A percentile compares a stretch with the other conserved stretches of the same genome.
Conservation (phyloP, 2,888 invertebrate species). For the Alloscopus bannaensis region DNA sequence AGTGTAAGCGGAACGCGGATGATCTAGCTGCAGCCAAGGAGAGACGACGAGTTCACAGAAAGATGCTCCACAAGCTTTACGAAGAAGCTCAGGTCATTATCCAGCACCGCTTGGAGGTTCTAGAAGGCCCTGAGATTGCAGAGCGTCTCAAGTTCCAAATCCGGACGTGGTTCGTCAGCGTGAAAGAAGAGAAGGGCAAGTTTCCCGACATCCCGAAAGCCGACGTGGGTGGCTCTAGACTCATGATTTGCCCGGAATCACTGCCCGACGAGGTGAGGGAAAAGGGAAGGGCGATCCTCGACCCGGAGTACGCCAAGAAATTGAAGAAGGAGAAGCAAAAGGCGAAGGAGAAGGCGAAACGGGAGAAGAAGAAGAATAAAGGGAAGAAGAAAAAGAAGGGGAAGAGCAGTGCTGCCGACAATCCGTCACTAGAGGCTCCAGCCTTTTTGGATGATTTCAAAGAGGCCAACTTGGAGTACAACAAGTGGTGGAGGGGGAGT, state of each 20-base stretch:
- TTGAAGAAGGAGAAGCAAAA: conserved; percentile 33
- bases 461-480: conserved; percentile 84
- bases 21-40: conserved; percentile 74
- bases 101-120: conserved; percentile 81
- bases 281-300: conserved; percentile 28
- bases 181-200: conserved; percentile 83
- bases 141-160: conserved; percentile 93
- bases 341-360: conserved; percentile 72
- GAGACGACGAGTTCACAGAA: conserved; percentile 82
- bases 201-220: conserved; percentile 95
- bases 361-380: conserved; percentile 82
- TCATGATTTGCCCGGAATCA: conserved; percentile 81
- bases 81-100: conserved; percentile 80
- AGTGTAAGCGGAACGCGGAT: conserved; percentile 13
- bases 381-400: conserved; percentile 76
- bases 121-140: conserved; percentile 85
- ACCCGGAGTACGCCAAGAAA: conserved; percentile 37
- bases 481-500: conserved; percentile 87
- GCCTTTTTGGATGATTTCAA: conserved; percentile 85
- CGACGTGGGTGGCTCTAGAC: conserved; percentile 91
- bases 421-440: conserved; percentile 81
- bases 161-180: conserved; percentile 85
- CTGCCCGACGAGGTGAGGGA: conserved; percentile 49
- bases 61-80: conserved; percentile 77
- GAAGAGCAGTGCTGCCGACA: conserved; percentile 79